Percentiles rank a stretch among this genome's conserved stretches.
These are phyloP conservation scores for Sus cebifrons DNA, from an alignment of 2,797 vertebrate species.

Conservation along the genomic window DNA sequence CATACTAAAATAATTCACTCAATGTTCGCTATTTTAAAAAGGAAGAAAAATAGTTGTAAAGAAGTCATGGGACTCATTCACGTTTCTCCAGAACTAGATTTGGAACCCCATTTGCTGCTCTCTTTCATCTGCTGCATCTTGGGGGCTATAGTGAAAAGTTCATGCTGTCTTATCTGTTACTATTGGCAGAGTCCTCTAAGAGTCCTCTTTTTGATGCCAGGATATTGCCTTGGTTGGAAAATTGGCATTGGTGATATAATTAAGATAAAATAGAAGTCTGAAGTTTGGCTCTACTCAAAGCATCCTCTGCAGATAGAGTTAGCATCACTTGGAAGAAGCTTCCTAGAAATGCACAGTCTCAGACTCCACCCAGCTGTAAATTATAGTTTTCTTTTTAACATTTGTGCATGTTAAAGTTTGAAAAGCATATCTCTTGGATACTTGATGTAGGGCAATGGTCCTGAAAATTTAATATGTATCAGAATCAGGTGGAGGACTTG, in stretches of 20 bases:
- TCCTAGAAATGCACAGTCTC: background rate
- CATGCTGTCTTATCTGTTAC: background rate
- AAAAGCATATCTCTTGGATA: background rate
- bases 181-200: background rate
- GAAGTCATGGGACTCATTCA: background rate
- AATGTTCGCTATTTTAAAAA: conserved; percentile 8
- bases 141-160: background rate
- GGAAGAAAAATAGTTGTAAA: background rate
- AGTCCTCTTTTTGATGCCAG: background rate
- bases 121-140: background rate
- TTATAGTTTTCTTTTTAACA: background rate
- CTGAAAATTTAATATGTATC: background rate
- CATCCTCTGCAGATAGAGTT: background rate
- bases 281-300: background rate
- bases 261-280: background rate
- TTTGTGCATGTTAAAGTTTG: background rate
- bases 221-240: background rate
- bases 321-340: background rate
- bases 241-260: background rate
- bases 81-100: background rate
- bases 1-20: background rate
- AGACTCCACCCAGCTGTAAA: background rate
- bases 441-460: background rate
- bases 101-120: background rate
- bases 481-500: background rate